Evolutionary conservation across 2,113 vertebrate genomes (phyloP).

Genomic region (Sander lucioperca): DNA sequence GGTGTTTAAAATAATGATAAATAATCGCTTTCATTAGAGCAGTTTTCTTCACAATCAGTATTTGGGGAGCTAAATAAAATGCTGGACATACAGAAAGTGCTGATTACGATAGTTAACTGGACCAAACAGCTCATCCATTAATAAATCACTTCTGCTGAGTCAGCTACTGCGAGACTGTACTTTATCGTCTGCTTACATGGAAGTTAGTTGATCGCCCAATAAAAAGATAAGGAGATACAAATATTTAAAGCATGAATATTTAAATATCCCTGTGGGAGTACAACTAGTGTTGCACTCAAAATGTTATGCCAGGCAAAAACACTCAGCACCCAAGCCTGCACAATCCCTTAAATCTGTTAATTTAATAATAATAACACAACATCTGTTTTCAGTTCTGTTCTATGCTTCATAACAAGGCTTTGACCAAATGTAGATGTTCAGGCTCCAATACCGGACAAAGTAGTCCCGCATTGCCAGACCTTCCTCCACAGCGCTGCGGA

Average conservation of each 20-base stretch:
- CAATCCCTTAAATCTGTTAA: not conserved
- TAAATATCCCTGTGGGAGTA: conserved; percentile 18
- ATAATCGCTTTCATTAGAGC: not conserved
- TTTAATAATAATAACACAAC: not conserved
- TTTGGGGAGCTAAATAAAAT: conserved; percentile 42
- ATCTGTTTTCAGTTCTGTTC: not conserved
- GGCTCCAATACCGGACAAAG: not conserved
- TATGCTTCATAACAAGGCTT: not conserved
- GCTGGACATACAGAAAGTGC: conserved; percentile 24
- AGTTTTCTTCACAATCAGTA: conserved; percentile 29
- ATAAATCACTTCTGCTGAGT: conserved; percentile 51
- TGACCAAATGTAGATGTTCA: not conserved
- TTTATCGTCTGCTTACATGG: conserved; percentile 39
- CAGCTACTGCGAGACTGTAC: conserved; percentile 18
- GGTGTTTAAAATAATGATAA: not conserved
- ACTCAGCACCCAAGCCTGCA: not conserved
- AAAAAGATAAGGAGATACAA: conserved; percentile 28
- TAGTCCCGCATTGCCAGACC: too few species aligned
- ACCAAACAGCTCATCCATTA: conserved; percentile 36
- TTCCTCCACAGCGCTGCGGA: too few species aligned
- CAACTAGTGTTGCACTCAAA: not conserved
- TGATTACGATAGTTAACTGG: conserved; percentile 36
- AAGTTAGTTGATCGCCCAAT: conserved; percentile 27
- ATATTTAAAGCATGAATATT: conserved; percentile 36
- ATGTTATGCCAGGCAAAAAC: not conserved